Evolutionary conservation across 2,888 invertebrate species (phyloP).

Genomic region (Bibio marci): DNA sequence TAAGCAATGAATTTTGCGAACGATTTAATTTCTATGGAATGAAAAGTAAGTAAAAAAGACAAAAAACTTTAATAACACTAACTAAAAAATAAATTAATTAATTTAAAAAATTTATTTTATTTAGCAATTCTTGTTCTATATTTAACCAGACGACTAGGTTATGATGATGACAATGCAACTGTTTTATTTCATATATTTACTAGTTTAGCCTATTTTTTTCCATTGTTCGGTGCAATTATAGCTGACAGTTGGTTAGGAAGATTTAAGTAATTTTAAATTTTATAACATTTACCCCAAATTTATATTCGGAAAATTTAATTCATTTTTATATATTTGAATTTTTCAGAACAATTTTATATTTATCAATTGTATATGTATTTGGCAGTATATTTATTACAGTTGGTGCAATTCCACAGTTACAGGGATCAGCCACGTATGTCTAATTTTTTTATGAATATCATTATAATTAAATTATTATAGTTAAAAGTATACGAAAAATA

Average conservation of each 20-base stretch:
- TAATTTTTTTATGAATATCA: no score
- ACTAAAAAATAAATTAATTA: no score
- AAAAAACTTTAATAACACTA: no score
- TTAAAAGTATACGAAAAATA: background rate
- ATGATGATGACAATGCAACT: conserved; percentile 56
- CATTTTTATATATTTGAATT: conserved; percentile 12
- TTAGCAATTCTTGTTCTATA: conserved; percentile 82
- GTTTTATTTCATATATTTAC: conserved; percentile 79
- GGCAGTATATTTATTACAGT: conserved; percentile 67
- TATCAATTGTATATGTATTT: conserved; percentile 70
- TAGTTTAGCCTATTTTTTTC: conserved; percentile 82
- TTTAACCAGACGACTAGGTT: conserved; percentile 62
- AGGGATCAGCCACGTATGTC: conserved; percentile 32
- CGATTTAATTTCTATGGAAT: conserved; percentile 94
- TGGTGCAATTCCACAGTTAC: conserved; percentile 42
- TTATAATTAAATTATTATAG: conserved; percentile 14
- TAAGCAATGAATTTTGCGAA: conserved; percentile 96
- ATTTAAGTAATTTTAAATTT: conserved; percentile 43
- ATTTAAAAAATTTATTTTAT: background rate
- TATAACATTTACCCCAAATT: no score
- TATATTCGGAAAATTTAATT: no score
- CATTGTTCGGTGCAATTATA: conserved; percentile 81
- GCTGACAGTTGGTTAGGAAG: conserved; percentile 85
- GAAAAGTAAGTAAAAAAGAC: conserved; percentile 66
- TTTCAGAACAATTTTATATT: conserved; percentile 64